Base-by-base conservation (phyloP, 2,888 invertebrate species). In the Timandra comae region DNA sequence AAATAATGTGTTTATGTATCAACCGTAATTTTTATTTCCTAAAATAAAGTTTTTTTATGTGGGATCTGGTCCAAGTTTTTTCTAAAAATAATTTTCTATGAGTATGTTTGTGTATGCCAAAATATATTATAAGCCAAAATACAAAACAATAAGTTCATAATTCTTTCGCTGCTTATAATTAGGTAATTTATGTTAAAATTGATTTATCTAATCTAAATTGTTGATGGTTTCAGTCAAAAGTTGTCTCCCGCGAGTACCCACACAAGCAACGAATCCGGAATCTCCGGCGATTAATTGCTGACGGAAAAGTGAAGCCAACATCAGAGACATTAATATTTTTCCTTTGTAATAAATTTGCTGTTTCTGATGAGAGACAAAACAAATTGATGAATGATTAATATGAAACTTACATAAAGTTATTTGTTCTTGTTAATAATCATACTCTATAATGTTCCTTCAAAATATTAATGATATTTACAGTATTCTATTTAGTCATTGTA, bases 221-320 rank as follows among this genome's bases (percentile, higher is more conserved):
- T n/a, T 30, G 30, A 30, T 43, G 38, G 33, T 61, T 63, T 25
- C 63, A 76, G 70, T 35, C 44, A 12, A 48, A 38, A 30, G 35
- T 46, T 3, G 44, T 29, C 20, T 63, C 67, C 12, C 64, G 77
- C 64, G 89, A 89, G 66, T 86, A 88, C 56, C 89, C 89, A 11
- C 89, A 89, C 70, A 88, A 88, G 71, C 88, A 89, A 60, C 88
- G 89, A 52, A 82, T 89, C 35, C 80, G 88, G 43, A 89, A 89
- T 66, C 78, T 89, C 42, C 77, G 86, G 39, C 61, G 70, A 31
- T 66, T 86, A 21, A 85, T 86, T 52, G 70, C 68, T 3, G 75
- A 79, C 33, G 84, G 81, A 31, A 86, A 84, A 54, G 72, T 86
- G 24, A 79, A 81, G 41, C 78, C 86, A n/a, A 79, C 78, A 7